Percentiles rank a stretch among this genome's conserved stretches.
These are phyloP conservation scores for Drosophila subsilvestris DNA, from an alignment of 2,888 invertebrate genomes.

Conservation along the genomic window DNA sequence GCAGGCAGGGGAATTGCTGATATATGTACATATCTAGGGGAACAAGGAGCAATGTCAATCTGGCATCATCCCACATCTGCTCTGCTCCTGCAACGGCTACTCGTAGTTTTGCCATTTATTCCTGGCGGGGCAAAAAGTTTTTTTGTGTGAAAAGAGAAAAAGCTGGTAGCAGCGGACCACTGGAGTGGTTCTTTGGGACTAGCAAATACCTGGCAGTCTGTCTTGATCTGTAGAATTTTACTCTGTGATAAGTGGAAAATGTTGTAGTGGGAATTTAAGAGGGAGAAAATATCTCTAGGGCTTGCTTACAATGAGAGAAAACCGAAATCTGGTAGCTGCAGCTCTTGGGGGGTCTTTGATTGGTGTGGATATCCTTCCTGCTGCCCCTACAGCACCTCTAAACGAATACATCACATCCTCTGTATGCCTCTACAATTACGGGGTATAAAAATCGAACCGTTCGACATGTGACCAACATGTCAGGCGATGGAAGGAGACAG, in stretches of 20 bases:
- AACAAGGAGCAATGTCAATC: conserved; percentile 37
- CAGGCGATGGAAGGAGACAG: conserved; percentile 23
- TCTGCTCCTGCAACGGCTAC: not conserved
- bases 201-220: not conserved
- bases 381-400: not conserved
- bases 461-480: conserved; percentile 70
- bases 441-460: conserved; percentile 60
- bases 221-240: not conserved
- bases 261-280: not conserved
- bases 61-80: conserved; percentile 26
- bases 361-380: not conserved
- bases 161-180: too few species aligned
- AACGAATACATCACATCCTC: conserved; percentile 1
- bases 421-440: not conserved
- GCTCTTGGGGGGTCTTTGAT: too few species aligned
- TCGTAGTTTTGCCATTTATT: not conserved
- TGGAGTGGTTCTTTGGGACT: not conserved
- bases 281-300: not conserved
- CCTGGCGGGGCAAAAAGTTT: conserved; percentile 9
- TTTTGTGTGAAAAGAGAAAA: conserved; percentile 10
- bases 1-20: not conserved
- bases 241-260: not conserved
- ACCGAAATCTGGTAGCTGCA: not conserved
- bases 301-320: too few species aligned
- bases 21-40: conserved; percentile 14